A percentile compares a stretch with the other conserved stretches of the same genome.
Evolutionary conservation across 2,797 vertebrate genomes (phyloP).

Genomic region (Amniataba percoides): DNA sequence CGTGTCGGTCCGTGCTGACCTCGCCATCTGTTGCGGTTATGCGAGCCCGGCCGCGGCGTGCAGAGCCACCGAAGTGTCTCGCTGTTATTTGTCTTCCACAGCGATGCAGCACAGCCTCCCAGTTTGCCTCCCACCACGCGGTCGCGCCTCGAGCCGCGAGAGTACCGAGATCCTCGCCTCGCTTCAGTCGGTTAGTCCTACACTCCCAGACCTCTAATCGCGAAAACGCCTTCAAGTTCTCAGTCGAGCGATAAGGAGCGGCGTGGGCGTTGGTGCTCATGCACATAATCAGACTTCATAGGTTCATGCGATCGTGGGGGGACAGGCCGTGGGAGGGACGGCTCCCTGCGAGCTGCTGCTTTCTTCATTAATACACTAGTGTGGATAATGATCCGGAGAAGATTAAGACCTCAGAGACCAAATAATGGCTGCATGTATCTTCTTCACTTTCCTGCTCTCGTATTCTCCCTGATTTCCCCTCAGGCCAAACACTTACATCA

Average conservation of each 20-base stretch:
- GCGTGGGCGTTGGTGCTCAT: constrained; percentile 15
- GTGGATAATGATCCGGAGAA: constrained; percentile 9
- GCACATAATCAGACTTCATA: constrained; percentile 30
- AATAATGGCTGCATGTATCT: background rate
- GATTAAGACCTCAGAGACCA: constrained; percentile 30
- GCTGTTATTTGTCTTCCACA: constrained; percentile 34
- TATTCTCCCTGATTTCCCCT: background rate
- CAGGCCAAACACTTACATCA: background rate
- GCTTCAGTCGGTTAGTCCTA: constrained; percentile 10
- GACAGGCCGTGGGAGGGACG: constrained; percentile 18
- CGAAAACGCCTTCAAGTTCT: constrained; percentile 10
- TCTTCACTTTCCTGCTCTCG: background rate
- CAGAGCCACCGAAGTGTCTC: constrained; percentile 17
- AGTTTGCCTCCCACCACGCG: background rate
- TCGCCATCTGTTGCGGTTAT: constrained; percentile 49
- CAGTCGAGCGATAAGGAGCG: background rate
- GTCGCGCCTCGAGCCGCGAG: constrained; percentile 12
- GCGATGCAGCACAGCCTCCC: background rate
- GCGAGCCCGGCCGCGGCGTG: constrained; percentile 14
- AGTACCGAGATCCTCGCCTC: background rate
- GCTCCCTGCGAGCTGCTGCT: constrained; percentile 24
- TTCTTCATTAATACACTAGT: constrained; percentile 31
- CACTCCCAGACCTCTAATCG: constrained; percentile 12
- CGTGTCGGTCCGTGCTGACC: constrained; percentile 28
- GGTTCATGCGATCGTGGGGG: constrained; percentile 1